Evolutionary conservation across 23 tunicate genomes (phyloP), one percentile per base, ranked within the genome.

Genomic region (Clavelina lepadiformis): DNA sequence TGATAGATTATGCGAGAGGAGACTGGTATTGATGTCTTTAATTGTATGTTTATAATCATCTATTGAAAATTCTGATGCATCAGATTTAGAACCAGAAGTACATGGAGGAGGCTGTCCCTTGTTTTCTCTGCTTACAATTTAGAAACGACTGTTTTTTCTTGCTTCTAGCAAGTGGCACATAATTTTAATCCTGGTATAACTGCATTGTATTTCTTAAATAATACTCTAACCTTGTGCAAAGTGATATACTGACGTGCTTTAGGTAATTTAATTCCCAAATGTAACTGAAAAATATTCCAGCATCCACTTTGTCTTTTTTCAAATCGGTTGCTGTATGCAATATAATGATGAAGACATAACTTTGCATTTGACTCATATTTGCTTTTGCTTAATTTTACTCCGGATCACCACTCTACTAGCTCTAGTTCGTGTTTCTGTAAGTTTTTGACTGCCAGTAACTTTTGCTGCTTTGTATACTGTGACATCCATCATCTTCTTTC

Each of bases 371-470:
- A n/a, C n/a, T n/a, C n/a, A n/a, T 53, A 8, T n/a, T 8, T 53
- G 22, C 59, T 5, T 13, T 53, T 27, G 23, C 59, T 53, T 11
- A 27, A 7, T n/a, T 53, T 53, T 7, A 53, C 59, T n/a, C 15
- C 59, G 23, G 59, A 53, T n/a, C 59, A 8, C 59, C 59, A 53
- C 21, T 53, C 21, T 8, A 53, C 59, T n/a, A 53, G 59, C 22
- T 53, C 59, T 53, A 53, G 23, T n/a, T 53, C 59, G 15, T 53
- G 20, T 53, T 6, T n/a, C 23, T 41, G 15, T 41, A 41, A 11
- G 11, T 41, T 41, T 11, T 11, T 41, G 15, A 41, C 15, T 11
- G 15, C 15, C 49, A 41, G 15, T 41, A 15, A 41, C 49, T 41
- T 41, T 41, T 41, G 49, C 49, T 15, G 49, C 59, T 53, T 53